A percentile compares a stretch with the other conserved stretches of the same genome.
Conservation (phyloP, 1,140 invertebrate genomes). For the Chymomyza costata region DNA sequence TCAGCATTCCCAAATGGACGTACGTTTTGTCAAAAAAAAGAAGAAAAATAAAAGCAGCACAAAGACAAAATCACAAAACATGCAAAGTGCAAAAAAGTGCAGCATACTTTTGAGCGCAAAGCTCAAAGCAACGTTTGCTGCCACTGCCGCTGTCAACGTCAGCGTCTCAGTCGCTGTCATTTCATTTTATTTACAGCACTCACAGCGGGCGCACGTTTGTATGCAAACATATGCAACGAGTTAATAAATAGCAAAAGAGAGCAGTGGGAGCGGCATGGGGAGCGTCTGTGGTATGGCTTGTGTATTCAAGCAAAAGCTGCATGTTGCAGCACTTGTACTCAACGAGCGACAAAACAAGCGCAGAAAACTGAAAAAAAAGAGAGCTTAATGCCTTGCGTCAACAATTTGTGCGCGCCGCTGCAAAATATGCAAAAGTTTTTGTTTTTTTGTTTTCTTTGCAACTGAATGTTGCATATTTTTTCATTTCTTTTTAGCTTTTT, state of each 20-base stretch:
- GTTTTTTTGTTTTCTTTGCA: conserved; percentile 7
- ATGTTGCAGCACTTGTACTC: conserved; percentile 26
- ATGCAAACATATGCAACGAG: conserved; percentile 67
- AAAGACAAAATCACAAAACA: conserved; percentile 48
- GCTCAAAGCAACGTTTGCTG: conserved; percentile 37
- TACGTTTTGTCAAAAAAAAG: conserved; percentile 30
- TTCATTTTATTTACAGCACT: conserved; percentile 55
- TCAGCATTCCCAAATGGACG: conserved; percentile 43
- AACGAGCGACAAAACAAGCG: conserved; percentile 10
- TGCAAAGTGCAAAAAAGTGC: conserved; percentile 60
- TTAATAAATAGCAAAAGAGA: conserved; percentile 59
- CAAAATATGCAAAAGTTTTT: conserved; percentile 48
- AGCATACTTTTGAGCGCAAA: conserved; percentile 54
- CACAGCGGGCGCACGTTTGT: conserved; percentile 28
- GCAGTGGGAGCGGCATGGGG: neutral
- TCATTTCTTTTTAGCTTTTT: conserved; percentile 19
- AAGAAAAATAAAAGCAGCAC: conserved; percentile 9
- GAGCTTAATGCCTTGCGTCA: conserved; percentile 61
- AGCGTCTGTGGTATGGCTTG: conserved; percentile 3
- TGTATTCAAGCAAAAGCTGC: conserved; percentile 25
- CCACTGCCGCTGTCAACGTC: conserved; percentile 14
- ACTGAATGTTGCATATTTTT: conserved; percentile 23
- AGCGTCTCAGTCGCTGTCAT: conserved; percentile 20
- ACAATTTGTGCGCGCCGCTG: conserved; percentile 55
- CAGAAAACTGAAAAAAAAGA: neutral